Evolutionary conservation across 2,797 vertebrate species (phyloP).

Genomic region (Myotis planiceps): DNA sequence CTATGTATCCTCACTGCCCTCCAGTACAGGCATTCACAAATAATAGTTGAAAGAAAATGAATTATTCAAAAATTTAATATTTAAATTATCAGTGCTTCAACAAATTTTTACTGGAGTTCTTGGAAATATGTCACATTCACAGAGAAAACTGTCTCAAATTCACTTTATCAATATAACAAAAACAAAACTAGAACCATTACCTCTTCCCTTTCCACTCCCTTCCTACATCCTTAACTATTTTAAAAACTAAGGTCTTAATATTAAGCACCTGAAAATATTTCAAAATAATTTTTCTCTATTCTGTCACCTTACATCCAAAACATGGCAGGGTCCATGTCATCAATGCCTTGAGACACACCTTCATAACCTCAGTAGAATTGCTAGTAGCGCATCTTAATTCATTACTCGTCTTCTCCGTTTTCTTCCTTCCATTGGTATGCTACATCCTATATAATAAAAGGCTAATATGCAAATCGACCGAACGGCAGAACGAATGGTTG

Average conservation of each 20-base stretch:
- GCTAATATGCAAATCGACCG: no score
- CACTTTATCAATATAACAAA: not conserved
- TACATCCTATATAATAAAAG: not conserved
- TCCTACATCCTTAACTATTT: not conserved
- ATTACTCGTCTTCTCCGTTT: not conserved
- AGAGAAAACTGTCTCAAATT: not conserved
- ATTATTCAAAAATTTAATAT: slow-evolving; percentile 22
- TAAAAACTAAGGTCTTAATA: not conserved
- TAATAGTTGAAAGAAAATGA: not conserved
- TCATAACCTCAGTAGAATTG: not conserved
- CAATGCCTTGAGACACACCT: not conserved
- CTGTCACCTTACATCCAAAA: not conserved
- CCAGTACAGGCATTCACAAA: not conserved
- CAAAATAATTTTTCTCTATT: not conserved
- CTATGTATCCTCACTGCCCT: not conserved
- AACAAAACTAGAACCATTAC: not conserved
- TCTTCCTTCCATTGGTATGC: not conserved
- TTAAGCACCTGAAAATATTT: slow-evolving; percentile 7
- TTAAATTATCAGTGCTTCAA: not conserved
- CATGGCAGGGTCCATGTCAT: not conserved
- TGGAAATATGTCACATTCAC: not conserved
- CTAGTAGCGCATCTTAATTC: not conserved
- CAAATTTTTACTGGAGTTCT: not conserved
- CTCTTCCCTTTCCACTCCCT: not conserved
- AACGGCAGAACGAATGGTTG: no score